Evolutionary conservation across 2,888 invertebrate genomes (phyloP).

Genomic region (Acanthopleura granulata): DNA sequence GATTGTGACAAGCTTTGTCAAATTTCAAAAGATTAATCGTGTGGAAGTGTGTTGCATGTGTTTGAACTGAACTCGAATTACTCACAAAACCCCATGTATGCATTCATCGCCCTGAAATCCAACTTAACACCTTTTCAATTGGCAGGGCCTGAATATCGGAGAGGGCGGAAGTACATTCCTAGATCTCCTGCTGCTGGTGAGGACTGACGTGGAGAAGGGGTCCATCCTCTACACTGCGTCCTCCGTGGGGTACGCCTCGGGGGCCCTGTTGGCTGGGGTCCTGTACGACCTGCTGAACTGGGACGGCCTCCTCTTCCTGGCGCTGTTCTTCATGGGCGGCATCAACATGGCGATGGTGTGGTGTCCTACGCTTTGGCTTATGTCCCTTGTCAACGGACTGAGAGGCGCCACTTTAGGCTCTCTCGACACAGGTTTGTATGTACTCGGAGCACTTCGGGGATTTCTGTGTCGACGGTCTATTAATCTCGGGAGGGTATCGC

Average conservation of each 20-base stretch:
- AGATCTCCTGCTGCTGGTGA: background rate
- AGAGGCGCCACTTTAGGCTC: background rate
- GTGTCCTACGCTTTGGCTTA: background rate
- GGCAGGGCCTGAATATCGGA: slow-evolving; percentile 1
- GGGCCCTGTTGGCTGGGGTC: background rate
- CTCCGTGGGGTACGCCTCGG: background rate
- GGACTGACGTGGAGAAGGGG: background rate
- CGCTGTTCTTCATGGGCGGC: background rate
- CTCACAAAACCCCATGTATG: too few relatives aligned
- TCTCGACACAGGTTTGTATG: background rate
- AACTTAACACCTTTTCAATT: background rate
- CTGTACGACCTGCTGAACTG: background rate
- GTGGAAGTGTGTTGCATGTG: too few relatives aligned
- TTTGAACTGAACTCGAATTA: too few relatives aligned
- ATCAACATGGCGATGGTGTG: background rate
- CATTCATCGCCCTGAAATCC: background rate
- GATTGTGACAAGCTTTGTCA: too few relatives aligned
- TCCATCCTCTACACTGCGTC: background rate
- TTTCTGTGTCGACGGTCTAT: too few relatives aligned
- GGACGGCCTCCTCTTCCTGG: background rate
- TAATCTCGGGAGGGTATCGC: too few relatives aligned
- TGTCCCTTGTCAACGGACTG: background rate
- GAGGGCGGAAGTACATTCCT: slow-evolving; percentile 6
- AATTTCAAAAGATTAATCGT: too few relatives aligned
- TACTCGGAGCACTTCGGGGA: background rate